Conservation (phyloP, 2,113 vertebrate genomes). For the Festucalex cinctus region DNA sequence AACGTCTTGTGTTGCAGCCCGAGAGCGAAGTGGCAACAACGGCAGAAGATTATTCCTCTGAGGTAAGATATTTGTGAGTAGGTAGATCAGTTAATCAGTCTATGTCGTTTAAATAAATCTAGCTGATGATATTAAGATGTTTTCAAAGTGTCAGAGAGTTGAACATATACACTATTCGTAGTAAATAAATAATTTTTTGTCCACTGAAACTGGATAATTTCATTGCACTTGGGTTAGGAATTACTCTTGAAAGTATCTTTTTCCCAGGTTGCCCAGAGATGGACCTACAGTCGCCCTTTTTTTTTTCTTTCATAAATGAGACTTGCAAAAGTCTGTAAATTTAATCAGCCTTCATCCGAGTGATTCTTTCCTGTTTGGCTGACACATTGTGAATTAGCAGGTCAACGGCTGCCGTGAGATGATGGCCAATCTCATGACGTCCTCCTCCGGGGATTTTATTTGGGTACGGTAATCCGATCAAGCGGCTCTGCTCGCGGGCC, state of each 20-base stretch:
- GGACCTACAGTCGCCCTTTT: not conserved
- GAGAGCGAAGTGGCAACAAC: constrained; percentile 92
- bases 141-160: no score
- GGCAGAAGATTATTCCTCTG: constrained; percentile 91
- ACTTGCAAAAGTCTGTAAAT: not conserved
- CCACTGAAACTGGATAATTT: not conserved
- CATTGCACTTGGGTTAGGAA: not conserved
- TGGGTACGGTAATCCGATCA: constrained; percentile 82
- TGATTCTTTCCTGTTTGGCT: constrained; percentile 24
- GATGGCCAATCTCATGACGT: constrained; percentile 69
- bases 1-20: constrained; percentile 62
- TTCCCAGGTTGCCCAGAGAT: not conserved
- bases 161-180: no score
- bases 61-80: constrained; percentile 76
- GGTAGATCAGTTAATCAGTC: not conserved
- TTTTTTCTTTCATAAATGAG: not conserved
- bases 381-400: constrained; percentile 76
- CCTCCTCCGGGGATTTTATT: constrained; percentile 73
- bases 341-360: not conserved
- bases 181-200: not conserved
- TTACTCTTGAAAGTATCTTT: not conserved
- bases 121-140: no score
- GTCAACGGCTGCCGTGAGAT: constrained; percentile 84
- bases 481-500: constrained; percentile 27
- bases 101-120: not conserved